Evolutionary conservation across 2,113 vertebrate species (phyloP).

Genomic region (Otis tarda): DNA sequence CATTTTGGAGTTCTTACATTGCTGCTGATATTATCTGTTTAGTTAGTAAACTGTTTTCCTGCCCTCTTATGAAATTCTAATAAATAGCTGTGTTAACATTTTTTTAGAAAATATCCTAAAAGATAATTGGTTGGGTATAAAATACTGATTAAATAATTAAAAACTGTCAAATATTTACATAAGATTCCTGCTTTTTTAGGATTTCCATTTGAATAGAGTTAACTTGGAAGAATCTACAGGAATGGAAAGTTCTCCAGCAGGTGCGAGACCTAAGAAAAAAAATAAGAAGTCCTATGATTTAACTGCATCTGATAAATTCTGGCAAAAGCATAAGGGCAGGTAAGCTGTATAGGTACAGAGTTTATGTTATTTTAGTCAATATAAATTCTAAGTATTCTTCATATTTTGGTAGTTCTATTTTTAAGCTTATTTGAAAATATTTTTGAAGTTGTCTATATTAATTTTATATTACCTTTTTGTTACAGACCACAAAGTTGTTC

Average conservation of each 20-base stretch:
- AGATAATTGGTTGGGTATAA: neutral
- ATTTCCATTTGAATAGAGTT: conserved; percentile 95
- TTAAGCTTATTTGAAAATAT: neutral
- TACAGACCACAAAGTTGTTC: neutral
- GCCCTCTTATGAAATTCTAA: neutral
- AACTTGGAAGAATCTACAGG: conserved; percentile 88
- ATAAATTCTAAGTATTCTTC: neutral
- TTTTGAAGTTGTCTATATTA: neutral
- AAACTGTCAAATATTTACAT: neutral
- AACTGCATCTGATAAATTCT: conserved; percentile 92
- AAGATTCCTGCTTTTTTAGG: conserved; percentile 73
- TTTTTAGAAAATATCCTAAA: neutral
- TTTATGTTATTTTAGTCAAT: neutral
- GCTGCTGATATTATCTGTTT: neutral
- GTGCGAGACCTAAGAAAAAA: conserved; percentile 97
- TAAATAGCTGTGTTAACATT: neutral
- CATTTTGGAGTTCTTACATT: neutral
- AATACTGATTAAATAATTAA: neutral
- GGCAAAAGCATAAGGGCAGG: conserved; percentile 99
- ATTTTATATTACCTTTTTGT: neutral
- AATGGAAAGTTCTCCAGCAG: conserved; percentile 85
- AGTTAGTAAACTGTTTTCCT: neutral
- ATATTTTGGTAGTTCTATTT: neutral
- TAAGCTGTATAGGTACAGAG: conserved; percentile 59
- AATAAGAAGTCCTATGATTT: conserved; percentile 94